Percentiles rank a stretch among this genome's conserved stretches.
Evolutionary conservation across 2,888 invertebrate species (phyloP).

Genomic region (Lithodes maja): DNA sequence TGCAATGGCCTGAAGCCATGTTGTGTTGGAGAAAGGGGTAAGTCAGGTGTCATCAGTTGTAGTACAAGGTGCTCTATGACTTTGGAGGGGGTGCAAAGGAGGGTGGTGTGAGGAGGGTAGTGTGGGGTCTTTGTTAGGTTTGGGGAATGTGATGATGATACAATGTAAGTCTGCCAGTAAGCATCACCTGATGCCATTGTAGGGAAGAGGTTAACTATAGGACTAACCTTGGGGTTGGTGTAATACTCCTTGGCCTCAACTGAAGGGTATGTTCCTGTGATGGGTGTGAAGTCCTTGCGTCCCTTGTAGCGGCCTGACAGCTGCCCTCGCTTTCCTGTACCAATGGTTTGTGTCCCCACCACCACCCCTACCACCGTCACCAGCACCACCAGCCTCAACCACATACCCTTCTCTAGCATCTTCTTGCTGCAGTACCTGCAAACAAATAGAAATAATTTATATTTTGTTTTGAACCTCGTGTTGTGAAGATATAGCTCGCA

Average conservation of each 20-base stretch:
- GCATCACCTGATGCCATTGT: neutral
- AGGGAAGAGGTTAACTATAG: neutral
- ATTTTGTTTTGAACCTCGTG: no score
- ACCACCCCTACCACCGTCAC: slow-evolving; percentile 29
- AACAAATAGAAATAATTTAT: neutral
- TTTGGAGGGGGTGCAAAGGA: no score
- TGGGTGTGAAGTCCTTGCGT: slow-evolving; percentile 77
- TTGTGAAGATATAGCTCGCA: no score
- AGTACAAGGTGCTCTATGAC: no score
- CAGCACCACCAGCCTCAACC: slow-evolving; percentile 17
- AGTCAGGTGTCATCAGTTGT: no score
- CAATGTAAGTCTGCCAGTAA: no score
- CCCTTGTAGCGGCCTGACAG: slow-evolving; percentile 82
- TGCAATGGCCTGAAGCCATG: no score
- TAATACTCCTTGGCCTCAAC: slow-evolving; percentile 68
- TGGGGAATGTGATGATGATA: no score
- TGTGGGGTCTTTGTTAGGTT: no score
- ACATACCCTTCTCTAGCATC: slow-evolving; percentile 18
- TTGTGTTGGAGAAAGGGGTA: no score
- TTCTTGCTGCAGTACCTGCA: neutral
- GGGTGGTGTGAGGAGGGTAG: no score
- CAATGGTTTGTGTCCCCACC: slow-evolving; percentile 44
- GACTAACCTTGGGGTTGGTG: slow-evolving; percentile 66
- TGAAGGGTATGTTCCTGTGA: slow-evolving; percentile 65
- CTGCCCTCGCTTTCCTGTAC: slow-evolving; percentile 77